Percentiles rank a stretch among this genome's conserved stretches.
Evolutionary conservation across 1,140 invertebrate genomes (phyloP).

Genomic region (Chironomus tepperi): DNA sequence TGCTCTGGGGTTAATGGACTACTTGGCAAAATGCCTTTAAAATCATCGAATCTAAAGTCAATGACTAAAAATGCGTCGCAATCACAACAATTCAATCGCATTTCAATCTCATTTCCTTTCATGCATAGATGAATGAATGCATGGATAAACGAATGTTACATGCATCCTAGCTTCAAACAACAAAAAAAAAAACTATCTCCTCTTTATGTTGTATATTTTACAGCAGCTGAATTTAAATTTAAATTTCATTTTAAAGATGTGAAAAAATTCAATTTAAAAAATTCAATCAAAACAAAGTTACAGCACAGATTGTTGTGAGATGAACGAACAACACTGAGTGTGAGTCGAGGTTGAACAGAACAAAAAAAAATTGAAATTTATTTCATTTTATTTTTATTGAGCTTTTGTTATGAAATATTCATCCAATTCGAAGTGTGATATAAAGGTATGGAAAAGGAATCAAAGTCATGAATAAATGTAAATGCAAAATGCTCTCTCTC

Average conservation of each 20-base stretch:
- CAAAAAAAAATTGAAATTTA: no score
- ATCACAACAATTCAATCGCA: no score
- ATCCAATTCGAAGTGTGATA: conserved; percentile 32
- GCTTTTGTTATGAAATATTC: conserved; percentile 36
- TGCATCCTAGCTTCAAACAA: neutral
- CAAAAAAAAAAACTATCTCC: neutral
- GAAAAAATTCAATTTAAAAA: neutral
- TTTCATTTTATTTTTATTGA: neutral
- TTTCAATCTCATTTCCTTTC: no score
- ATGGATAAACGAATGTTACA: neutral
- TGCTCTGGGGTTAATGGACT: no score
- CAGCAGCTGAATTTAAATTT: neutral
- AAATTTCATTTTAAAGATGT: neutral
- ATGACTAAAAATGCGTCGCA: no score
- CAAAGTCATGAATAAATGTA: neutral
- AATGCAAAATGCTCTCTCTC: neutral
- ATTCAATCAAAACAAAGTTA: neutral
- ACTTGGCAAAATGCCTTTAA: no score
- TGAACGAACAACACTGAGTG: neutral
- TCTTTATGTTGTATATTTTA: neutral
- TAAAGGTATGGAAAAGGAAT: conserved; percentile 30
- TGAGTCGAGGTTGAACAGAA: no score
- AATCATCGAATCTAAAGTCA: no score
- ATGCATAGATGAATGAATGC: neutral
- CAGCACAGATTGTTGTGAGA: neutral